Conservation (phyloP, 92 coral and sea anemone genomes). For the Epizoanthus illoricatus region DNA sequence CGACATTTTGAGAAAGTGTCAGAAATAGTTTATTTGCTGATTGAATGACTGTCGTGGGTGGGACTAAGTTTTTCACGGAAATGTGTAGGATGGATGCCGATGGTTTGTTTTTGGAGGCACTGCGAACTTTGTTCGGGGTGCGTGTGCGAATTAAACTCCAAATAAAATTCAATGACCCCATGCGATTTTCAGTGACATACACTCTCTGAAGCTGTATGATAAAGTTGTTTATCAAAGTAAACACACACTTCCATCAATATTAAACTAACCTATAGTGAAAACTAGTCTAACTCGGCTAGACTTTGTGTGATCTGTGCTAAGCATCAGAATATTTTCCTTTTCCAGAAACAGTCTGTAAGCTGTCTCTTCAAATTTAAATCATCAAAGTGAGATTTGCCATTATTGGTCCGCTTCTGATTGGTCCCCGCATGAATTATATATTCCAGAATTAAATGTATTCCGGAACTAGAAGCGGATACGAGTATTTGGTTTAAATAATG, state of each 20-base stretch:
- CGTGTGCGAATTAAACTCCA: no score
- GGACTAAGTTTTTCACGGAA: background rate
- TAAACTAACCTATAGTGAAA: no score
- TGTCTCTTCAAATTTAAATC: slow-evolving; percentile 71
- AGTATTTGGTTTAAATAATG: slow-evolving; percentile 69
- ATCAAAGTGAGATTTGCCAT: slow-evolving; percentile 70
- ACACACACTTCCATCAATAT: no score
- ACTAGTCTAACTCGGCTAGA: no score
- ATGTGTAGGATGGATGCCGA: slow-evolving; percentile 21
- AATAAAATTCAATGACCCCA: no score
- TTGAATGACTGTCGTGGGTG: slow-evolving; percentile 9
- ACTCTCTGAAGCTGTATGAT: no score
- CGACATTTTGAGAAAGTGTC: no score
- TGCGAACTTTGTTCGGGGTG: background rate
- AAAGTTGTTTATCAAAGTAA: no score
- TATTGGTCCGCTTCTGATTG: slow-evolving; percentile 58
- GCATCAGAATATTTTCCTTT: background rate
- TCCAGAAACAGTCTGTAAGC: slow-evolving; percentile 15
- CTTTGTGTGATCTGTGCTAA: no score
- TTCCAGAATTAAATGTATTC: slow-evolving; percentile 77
- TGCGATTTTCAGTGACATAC: no score
- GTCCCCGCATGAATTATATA: slow-evolving; percentile 60
- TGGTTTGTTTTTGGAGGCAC: slow-evolving; percentile 1
- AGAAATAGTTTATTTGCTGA: background rate
- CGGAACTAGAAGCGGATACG: slow-evolving; percentile 97